Evolutionary conservation across 2,888 invertebrate species (phyloP), one percentile per base, ranked within the genome.

Genomic region (Protophormia terraenovae): DNA sequence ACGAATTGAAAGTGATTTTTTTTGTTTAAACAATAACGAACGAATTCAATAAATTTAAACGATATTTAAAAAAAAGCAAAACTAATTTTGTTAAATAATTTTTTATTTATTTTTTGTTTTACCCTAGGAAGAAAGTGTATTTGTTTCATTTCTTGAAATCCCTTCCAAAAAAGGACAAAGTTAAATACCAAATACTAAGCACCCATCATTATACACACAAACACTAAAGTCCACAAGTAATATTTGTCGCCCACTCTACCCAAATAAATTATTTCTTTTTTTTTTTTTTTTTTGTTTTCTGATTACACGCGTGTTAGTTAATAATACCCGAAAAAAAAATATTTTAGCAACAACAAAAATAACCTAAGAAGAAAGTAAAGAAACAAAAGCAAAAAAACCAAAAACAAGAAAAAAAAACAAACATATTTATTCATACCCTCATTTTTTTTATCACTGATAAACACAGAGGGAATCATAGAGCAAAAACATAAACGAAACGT

Each of bases 351-450:
- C 4, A 66, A 66, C 38, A 66, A 53, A 2, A 27, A 35, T 41
- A 38, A 29, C n/a, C 12, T 19, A 72, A 55, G 47, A 72, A 27
- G 12, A 62, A 72, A 72, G 29, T 24, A n/a, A 27, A 62, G 4
- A 27, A 75, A 66, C 24, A 29, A 66, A 47, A 62, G 24, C 55
- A 60, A 60, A 47, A 79, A 86, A 64, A 75, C 7, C 1, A 35
- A 71, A 4, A 38, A 71, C 50, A 58, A 82, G 19, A 83, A 87
- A 64, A 83, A 80, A 58, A 64, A 55, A 80, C 22, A 66, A 84
- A 58, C 16, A 35, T 5, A 29, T 27, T 12, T 53, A 24, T 47
- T 19, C 7, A 24, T 24, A 64, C 64, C 38, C 22, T 32, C 6
- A 19, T 45, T 58, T 62, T 45, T 58, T 62, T 24, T 35, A 47